Base-by-base conservation (phyloP, 2,888 invertebrate species). In the Xylocampa areola region DNA sequence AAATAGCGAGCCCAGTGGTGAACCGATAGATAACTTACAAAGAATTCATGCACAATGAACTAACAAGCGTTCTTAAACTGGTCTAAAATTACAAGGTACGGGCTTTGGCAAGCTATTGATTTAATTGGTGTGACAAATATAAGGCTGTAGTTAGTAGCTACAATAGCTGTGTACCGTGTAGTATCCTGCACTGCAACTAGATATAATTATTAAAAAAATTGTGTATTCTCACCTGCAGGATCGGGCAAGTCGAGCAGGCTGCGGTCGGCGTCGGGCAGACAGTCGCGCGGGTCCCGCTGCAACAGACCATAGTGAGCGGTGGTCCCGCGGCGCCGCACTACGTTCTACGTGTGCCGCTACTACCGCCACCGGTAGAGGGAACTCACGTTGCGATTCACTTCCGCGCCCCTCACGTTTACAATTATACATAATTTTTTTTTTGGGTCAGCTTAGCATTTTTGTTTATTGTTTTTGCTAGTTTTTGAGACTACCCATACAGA, bases 191-290 rank as follows among this genome's bases (percentile, higher is more conserved):
- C 16, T 32, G 7, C 1, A 14, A 16, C 2, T 14, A 10, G n/a
- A n/a, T n/a, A n/a, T n/a, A n/a, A n/a, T n/a, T 32, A 14, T 32
- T 14, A 14, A 0, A 0, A 14, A 13, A 16, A 25, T 10, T 10
- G 1, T n/a, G 19, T 19, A 4, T 53, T 75, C 83, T 82, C 68
- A 92, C 93, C 91, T 69, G 90, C 85, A 43, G 88, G 79, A 69
- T 92, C 91, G 45, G 88, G 82, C 72, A 91, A 76, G 66, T 92
- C 90, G 53, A 92, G 88, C 57, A 91, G 84, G 71, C 77, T 88
- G 66, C 89, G 86, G 36, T 92, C 92, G 68, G 87, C 83, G 69
- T 92, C 92, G 67, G 88, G 88, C 75, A 89, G 86, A 78, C 86
- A 66, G 75, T 92, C 92, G 60, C 90, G 87, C 60, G 84, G 83